Base-by-base conservation (phyloP, 1,140 invertebrate genomes). In the Goniozus legneri region DNA sequence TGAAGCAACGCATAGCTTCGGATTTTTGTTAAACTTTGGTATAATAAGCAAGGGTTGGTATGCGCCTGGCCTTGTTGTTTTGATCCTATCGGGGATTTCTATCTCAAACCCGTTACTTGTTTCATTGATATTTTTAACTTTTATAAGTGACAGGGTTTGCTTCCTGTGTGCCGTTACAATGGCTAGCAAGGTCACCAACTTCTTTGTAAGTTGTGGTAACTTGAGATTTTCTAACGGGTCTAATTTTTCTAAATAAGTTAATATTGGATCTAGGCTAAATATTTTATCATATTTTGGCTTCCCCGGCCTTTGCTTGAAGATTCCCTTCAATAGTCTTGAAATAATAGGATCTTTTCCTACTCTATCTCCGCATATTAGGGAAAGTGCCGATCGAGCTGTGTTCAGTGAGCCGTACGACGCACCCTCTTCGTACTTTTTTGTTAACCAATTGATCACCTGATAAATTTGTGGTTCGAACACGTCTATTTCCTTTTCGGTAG, bases 341-440 rank as follows among this genome's bases (percentile, higher is more conserved):
- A 33, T 2, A 8, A 13, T 6, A 2, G 7, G 8, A 13, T 44
- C 1, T 3, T 2, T 18, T 8, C 1, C 14, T 6, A 32, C 8
- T 1, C 35, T 40, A 7, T 33, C 2, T 13, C 0, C 0, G 8
- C 20, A 33, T 3, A 41, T 39, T 2, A 50, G 12, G 1, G 48
- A 0, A 10, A 50, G 18, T 2, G 38, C 32, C 16, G 48, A 33
- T 27, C 48, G 18, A 7, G 35, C 10, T 2, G 38, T 27, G 21
- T 47, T 52, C 8, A 47, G 15, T 0, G 27, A 32, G 1, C 44
- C 20, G 12, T 38, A 47, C 13, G 16, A 35, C 1, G 35, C 34
- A 8, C 21, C 35, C 3, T 22, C 19, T 2, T 38, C 32, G 15
- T 30, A 48, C 20, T n/a, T 22, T 0, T 89, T 16, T 14, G 30